These are phyloP conservation scores for Crotalus adamanteus DNA, from an alignment of 2,797 vertebrate genomes.

Conservation along the genomic window DNA sequence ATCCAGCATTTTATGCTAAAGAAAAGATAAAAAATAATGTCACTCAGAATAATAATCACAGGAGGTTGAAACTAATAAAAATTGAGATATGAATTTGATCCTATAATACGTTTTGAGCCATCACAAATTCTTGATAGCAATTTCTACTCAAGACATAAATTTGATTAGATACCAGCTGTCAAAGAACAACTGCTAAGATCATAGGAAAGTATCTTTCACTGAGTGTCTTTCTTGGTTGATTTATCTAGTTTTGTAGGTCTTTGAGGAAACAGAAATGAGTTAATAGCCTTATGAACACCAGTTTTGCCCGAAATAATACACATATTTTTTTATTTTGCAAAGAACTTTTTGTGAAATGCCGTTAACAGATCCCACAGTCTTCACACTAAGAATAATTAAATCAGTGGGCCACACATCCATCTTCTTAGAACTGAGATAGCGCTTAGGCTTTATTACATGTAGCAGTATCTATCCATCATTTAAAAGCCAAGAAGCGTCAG, in stretches of 20 bases:
- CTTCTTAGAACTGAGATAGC: not conserved
- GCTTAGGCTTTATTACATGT: not conserved
- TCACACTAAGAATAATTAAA: not conserved
- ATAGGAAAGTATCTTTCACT: not conserved
- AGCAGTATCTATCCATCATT: not conserved
- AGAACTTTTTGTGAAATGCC: not conserved
- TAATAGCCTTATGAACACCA: not conserved
- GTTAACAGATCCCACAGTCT: not conserved
- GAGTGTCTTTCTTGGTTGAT: not conserved
- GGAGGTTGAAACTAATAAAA: not conserved
- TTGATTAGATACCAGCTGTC: not conserved
- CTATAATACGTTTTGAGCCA: not conserved
- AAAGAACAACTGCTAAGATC: not conserved
- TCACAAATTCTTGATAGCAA: not conserved
- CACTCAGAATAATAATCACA: not conserved
- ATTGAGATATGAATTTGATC: not conserved
- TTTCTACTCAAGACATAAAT: not conserved
- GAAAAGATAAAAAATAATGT: not conserved
- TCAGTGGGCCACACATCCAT: not conserved
- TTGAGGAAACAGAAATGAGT: not conserved
- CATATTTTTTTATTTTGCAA: not conserved
- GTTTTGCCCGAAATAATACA: not conserved
- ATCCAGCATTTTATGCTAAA: not conserved
- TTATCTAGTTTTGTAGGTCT: not conserved
- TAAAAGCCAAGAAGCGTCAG: not conserved